Conservation (phyloP, 2,888 invertebrate genomes). For the Sialis lutaria region DNA sequence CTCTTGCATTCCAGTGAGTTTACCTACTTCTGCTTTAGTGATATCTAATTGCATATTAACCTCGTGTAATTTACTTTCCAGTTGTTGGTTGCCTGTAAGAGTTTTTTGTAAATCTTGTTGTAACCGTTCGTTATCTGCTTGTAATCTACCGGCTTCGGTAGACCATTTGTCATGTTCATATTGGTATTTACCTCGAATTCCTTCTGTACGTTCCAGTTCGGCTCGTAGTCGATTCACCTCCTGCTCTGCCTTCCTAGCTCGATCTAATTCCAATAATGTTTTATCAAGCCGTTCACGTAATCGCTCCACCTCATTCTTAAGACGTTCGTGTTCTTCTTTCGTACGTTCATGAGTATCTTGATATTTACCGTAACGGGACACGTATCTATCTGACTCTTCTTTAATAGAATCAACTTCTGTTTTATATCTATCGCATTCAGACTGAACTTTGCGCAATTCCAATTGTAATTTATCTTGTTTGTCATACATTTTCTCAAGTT, state of each 20-base stretch:
- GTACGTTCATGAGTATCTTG: slow-evolving; percentile 47
- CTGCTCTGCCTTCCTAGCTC: slow-evolving; percentile 52
- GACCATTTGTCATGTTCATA: slow-evolving; percentile 51
- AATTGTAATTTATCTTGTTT: slow-evolving; percentile 73
- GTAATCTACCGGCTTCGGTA: slow-evolving; percentile 33
- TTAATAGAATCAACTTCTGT: slow-evolving; percentile 59
- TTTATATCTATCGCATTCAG: slow-evolving; percentile 51
- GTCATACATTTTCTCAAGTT: slow-evolving; percentile 80
- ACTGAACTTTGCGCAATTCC: slow-evolving; percentile 66
- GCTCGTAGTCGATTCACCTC: slow-evolving; percentile 45
- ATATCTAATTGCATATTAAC: slow-evolving; percentile 64
- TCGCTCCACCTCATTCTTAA: slow-evolving; percentile 66
- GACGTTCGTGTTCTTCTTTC: slow-evolving; percentile 59
- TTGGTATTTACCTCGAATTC: slow-evolving; percentile 63
- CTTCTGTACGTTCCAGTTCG: slow-evolving; percentile 58
- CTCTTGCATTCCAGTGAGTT: slow-evolving; percentile 56
- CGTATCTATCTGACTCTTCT: slow-evolving; percentile 60
- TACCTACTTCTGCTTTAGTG: slow-evolving; percentile 59
- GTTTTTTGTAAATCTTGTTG: slow-evolving; percentile 57
- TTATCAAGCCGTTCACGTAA: slow-evolving; percentile 65
- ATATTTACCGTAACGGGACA: slow-evolving; percentile 55
- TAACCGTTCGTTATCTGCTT: slow-evolving; percentile 50
- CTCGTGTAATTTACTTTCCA: slow-evolving; percentile 64
- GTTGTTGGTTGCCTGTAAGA: slow-evolving; percentile 42
- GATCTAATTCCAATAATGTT: slow-evolving; percentile 60